Evolutionary conservation across 2,888 invertebrate genomes (phyloP), one percentile per base, ranked within the genome.

Genomic region (Dascillus cervinus): DNA sequence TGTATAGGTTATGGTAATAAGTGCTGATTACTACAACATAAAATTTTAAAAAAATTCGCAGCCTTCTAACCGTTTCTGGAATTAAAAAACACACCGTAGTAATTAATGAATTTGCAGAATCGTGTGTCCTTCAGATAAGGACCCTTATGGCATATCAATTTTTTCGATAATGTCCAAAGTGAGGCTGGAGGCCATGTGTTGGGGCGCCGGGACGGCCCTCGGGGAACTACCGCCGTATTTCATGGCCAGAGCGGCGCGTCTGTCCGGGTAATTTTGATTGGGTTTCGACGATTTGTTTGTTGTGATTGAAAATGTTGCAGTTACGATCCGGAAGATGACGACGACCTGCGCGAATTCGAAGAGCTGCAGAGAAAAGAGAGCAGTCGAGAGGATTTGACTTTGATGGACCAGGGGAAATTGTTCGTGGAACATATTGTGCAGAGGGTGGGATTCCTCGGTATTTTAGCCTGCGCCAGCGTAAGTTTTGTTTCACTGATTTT

Each of bases 171-270:
- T 97, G 86, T 77, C 85, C 15, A 96, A 96, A 68, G 86, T 95
- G 11, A 79, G 95, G 12, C 70, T 95, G 43, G 98, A 98, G 68
- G 89, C 94, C 6, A 89, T 97, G 75, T 82, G 97, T 71, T 98
- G 98, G 98, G 95, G 91, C 3, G 79, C 87, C 11, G 91, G 98
- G 3, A 99, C 98, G 0, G 98, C 98, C 1, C 70, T 99, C n/a
- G 98, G 98, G 0, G 98, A 99, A 63, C 66, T 99, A 45, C 98
- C 98, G 2, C 98, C 98, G 0, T 99, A 98, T 72, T 99, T 99
- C 67, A 96, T 99, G 95, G 98, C 98, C n/a, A 72, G 91, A 39
- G 95, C 97, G 3, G 87, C 89, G 1, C 66, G 89, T 5, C 69
- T 86, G 1, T 80, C 81, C 0, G 73, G 65, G 57, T 61, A 47